Evolutionary conservation across 1,140 invertebrate genomes (phyloP), one percentile per base, ranked within the genome.

Genomic region (Neodiprion lecontei): DNA sequence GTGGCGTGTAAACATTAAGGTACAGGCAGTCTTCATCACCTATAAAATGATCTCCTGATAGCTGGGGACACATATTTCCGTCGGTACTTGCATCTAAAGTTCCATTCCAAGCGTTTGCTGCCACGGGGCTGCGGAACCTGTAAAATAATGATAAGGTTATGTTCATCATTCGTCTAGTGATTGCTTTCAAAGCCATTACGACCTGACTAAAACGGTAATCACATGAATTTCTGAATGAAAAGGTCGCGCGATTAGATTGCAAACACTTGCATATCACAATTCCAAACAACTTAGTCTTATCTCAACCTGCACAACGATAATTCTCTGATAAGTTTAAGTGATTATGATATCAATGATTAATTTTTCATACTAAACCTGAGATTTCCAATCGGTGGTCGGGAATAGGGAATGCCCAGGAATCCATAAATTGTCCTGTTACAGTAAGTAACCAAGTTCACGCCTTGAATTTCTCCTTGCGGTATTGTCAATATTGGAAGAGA

Each of bases 21-120:
- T 90, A 92, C 0, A 93, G 83, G 76, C 92, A 93, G 80, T 93
- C 91, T 81, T 93, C 92, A 1, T 77, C 65, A 12, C 88, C 88
- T 66, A 77, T 23, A 11, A 79, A 14, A 8, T 61, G 65, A 67
- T 75, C 17, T 40, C 69, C 48, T 11, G 49, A 40, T 11, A 70
- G 11, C 61, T 79, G 79, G 2, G 74, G 74, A 69, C 79, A 80
- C 21, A 21, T 28, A 68, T 48, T 68, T 47, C 61, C 73, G 48
- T 75, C 74, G 9, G 5, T 72, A 14, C 70, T 72, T 0, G 79
- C 81, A 68, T 76, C 65, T 23, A 76, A 74, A 21, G 78, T 79
- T 48, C 80, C 81, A 67, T 75, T 70, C 80, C 81, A 84, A 28
- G 78, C 73, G 68, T 79, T 75, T 11, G 74, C 72, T 47, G 80